Evolutionary conservation across 2,113 vertebrate species (phyloP).

Genomic region (Otis tarda): DNA sequence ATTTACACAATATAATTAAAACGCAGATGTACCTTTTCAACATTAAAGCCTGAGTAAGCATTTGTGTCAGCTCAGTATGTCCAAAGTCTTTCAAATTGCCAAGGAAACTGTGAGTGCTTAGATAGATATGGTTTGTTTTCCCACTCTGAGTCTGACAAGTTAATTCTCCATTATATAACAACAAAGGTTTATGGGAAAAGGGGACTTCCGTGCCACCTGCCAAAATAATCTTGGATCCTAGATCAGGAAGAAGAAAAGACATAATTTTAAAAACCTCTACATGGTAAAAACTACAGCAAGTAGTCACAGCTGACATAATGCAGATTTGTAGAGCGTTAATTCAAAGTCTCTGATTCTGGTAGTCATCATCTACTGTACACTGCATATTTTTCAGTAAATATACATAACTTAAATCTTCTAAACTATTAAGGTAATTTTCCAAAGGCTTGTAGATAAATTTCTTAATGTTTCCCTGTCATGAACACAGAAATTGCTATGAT

Average conservation of each 20-base stretch:
- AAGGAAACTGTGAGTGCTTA: conserved; percentile 90
- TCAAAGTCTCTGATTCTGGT: neutral
- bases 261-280: neutral
- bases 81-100: conserved; percentile 53
- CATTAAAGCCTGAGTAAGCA: conserved; percentile 84
- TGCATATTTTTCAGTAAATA: neutral
- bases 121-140: conserved; percentile 83
- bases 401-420: neutral
- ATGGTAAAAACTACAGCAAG: neutral
- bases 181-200: conserved; percentile 92
- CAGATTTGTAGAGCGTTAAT: neutral
- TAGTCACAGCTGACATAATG: neutral
- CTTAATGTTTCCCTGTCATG: neutral
- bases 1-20: neutral
- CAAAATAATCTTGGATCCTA: conserved; percentile 88
- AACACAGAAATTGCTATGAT: neutral
- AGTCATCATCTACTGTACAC: neutral
- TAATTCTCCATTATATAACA: conserved; percentile 91
- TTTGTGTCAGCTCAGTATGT: conserved; percentile 68
- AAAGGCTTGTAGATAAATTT: neutral
- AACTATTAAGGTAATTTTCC: neutral
- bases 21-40: conserved; percentile 83
- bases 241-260: conserved; percentile 29
- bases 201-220: conserved; percentile 88
- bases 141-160: conserved; percentile 95